phyloP scores from a whole-genome alignment of 2,888 invertebrate species.

The Calameuta filiformis region DNA sequence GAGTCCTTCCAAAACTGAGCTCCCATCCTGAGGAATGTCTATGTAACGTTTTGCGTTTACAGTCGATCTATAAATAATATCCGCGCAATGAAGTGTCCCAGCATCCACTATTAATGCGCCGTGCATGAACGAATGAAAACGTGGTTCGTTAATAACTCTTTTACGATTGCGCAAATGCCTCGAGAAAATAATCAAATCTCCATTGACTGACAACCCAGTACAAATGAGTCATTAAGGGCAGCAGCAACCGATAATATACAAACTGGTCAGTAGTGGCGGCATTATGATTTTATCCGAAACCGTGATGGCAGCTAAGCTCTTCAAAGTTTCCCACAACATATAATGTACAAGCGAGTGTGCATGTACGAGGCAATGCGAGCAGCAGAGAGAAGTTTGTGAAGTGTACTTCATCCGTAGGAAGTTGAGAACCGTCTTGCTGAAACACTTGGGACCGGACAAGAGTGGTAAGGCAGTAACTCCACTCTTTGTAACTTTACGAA shows the following conservation, averaged over 20 bases:
- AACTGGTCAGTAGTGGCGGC: neutral
- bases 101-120: neutral
- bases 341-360: neutral
- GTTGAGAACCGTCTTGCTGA: neutral
- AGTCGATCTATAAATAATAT: neutral
- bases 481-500: neutral
- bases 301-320: neutral
- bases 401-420: neutral
- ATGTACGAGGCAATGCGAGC: neutral
- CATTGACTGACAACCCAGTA: neutral
- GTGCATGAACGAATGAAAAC: neutral
- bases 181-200: neutral
- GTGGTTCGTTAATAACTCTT: neutral
- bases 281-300: neutral
- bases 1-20: neutral
- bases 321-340: neutral
- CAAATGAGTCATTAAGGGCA: neutral
- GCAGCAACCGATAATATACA: neutral
- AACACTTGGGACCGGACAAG: neutral
- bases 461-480: neutral
- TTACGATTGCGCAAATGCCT: neutral
- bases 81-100: neutral
- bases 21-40: slow-evolving; percentile 5
- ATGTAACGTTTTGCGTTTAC: neutral
- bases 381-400: neutral